Percentiles rank a stretch among this genome's conserved stretches.
Evolutionary conservation across 2,888 invertebrate species (phyloP).

Genomic region (Cremastobaeus sp.): DNA sequence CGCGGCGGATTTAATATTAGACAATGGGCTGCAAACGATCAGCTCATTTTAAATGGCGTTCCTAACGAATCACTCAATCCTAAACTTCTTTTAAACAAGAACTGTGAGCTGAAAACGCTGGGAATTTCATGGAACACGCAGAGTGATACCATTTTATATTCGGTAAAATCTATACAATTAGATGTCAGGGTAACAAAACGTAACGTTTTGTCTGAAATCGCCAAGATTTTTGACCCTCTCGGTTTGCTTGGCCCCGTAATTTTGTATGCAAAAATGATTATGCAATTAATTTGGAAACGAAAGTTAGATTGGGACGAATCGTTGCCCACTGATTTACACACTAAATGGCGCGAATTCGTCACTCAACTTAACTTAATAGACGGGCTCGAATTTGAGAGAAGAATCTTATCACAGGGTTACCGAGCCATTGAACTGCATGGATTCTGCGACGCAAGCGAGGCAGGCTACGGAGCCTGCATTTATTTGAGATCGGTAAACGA

Average conservation of each 20-base stretch:
- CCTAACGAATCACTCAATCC: not conserved
- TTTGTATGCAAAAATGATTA: constrained; percentile 45
- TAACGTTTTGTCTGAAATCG: constrained; percentile 2
- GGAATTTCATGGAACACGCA: not conserved
- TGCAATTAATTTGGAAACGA: constrained; percentile 51
- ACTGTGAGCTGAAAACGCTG: not conserved
- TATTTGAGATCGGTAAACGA: constrained; percentile 19
- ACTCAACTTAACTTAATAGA: not conserved
- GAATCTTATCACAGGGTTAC: not conserved
- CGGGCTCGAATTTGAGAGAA: not conserved
- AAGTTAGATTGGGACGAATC: constrained; percentile 60
- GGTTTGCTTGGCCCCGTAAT: constrained; percentile 57
- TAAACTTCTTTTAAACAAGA: no score
- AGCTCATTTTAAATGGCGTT: not conserved
- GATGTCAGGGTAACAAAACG: constrained; percentile 8
- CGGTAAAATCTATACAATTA: not conserved
- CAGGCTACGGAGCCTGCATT: constrained; percentile 49
- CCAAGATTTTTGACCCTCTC: constrained; percentile 22
- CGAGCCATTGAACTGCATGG: constrained; percentile 45
- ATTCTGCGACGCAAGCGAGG: constrained; percentile 53
- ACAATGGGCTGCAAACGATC: not conserved
- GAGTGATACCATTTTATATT: not conserved
- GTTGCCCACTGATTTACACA: constrained; percentile 5
- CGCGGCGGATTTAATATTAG: not conserved
- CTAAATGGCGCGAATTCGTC: not conserved